These are phyloP conservation scores for Drosophila recens DNA, from an alignment of 2,888 invertebrate species.

Conservation along the genomic window DNA sequence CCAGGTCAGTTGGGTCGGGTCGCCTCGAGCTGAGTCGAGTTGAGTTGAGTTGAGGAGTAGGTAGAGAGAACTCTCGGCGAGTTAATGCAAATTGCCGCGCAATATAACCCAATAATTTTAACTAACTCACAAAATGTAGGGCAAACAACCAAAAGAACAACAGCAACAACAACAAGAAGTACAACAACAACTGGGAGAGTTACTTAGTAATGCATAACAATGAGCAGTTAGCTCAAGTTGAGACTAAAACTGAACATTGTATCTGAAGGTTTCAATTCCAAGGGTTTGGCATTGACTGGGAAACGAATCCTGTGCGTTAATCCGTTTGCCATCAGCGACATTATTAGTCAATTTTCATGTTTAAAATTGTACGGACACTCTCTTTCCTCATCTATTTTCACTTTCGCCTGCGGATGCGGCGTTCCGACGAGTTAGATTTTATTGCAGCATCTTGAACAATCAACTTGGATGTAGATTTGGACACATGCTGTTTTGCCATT, in stretches of 20 bases:
- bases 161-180: conserved; percentile 2
- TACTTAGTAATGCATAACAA: conserved; percentile 78
- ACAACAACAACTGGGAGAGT: conserved; percentile 39
- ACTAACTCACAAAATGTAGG: conserved; percentile 62
- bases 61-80: conserved; percentile 53
- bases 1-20: conserved; percentile 29
- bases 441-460: conserved; percentile 85
- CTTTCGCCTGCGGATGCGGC: conserved; percentile 34
- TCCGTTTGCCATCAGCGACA: conserved; percentile 83
- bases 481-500: conserved; percentile 59
- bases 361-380: conserved; percentile 30
- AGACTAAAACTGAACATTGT: conserved; percentile 17
- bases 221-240: conserved; percentile 27
- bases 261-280: conserved; percentile 28
- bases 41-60: neutral
- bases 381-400: conserved; percentile 40
- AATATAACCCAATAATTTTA: conserved; percentile 82
- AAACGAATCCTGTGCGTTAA: conserved; percentile 62
- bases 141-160: conserved; percentile 9
- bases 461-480: conserved; percentile 52
- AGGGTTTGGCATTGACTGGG: conserved; percentile 47
- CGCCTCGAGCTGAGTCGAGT: no score
- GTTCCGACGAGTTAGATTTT: conserved; percentile 80
- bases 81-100: conserved; percentile 82
- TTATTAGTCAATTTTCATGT: conserved; percentile 82